Evolutionary conservation across 2,888 invertebrate species (phyloP).

Genomic region (Proisotoma minuta): DNA sequence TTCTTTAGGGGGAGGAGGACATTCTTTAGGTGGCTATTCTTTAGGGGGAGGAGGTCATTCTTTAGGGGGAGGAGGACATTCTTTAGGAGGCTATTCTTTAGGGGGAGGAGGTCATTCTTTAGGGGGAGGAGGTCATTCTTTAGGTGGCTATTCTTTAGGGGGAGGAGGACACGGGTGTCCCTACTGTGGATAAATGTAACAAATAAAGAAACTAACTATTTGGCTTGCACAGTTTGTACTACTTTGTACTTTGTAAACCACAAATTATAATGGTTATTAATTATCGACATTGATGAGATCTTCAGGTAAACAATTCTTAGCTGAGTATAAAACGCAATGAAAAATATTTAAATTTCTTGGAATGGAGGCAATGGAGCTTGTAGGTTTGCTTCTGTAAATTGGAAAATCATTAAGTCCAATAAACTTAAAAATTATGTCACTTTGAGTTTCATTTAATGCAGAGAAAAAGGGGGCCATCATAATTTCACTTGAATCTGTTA

Average conservation of each 20-base stretch:
- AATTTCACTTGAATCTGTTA: neutral
- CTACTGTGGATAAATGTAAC: conserved; percentile 5
- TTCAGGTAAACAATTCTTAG: too few relatives aligned
- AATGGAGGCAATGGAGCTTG: neutral
- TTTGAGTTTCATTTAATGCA: too few relatives aligned
- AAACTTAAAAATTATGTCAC: neutral
- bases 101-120: neutral
- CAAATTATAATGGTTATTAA: too few relatives aligned
- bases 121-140: too few relatives aligned
- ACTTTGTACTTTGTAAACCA: too few relatives aligned
- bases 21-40: neutral
- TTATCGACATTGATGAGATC: too few relatives aligned
- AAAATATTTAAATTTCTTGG: neutral
- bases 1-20: too few relatives aligned
- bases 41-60: neutral
- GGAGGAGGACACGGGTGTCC: conserved; percentile 1
- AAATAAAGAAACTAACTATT: neutral
- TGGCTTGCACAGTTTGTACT: too few relatives aligned
- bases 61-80: too few relatives aligned
- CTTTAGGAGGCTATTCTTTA: neutral
- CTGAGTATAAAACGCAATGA: too few relatives aligned
- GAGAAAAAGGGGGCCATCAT: neutral
- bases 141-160: neutral
- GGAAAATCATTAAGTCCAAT: neutral
- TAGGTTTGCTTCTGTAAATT: neutral